Evolutionary conservation across 1,140 invertebrate genomes (phyloP).

Genomic region (Drosophila hydei): DNA sequence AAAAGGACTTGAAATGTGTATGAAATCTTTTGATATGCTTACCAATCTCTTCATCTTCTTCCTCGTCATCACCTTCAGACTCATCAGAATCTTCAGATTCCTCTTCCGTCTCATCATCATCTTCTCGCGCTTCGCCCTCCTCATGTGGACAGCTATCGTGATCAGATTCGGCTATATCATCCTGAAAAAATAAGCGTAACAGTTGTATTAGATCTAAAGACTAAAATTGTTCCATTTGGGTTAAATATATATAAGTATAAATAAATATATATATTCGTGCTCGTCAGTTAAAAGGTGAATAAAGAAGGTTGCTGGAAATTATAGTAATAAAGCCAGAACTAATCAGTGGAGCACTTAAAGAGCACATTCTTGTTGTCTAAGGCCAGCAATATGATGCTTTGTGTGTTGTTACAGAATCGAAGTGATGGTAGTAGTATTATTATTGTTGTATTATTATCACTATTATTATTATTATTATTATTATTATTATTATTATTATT

Average conservation of each 20-base stretch:
- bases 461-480: constrained; percentile 9
- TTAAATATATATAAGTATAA: constrained; percentile 13
- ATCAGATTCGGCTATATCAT: constrained; percentile 80
- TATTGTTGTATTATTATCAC: not conserved
- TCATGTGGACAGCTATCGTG: constrained; percentile 77
- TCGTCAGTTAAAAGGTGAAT: constrained; percentile 30
- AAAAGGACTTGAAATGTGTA: too few relatives aligned
- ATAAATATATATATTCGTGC: constrained; percentile 11
- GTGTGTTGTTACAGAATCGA: constrained; percentile 50
- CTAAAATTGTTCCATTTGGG: not conserved
- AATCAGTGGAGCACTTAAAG: constrained; percentile 54
- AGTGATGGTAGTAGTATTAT: constrained; percentile 31
- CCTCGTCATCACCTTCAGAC: constrained; percentile 78
- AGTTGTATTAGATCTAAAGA: constrained; percentile 1
- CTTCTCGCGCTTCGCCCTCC: constrained; percentile 64
- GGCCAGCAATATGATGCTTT: constrained; percentile 71
- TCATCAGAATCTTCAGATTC: constrained; percentile 81
- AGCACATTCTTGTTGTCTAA: constrained; percentile 83
- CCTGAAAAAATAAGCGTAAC: constrained; percentile 51
- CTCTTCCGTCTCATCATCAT: constrained; percentile 73
- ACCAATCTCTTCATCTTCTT: constrained; percentile 80
- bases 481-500: constrained; percentile 5
- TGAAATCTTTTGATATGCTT: not conserved
- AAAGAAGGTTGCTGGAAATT: constrained; percentile 27
- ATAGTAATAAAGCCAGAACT: constrained; percentile 51